Evolutionary conservation across 2,113 vertebrate species (phyloP).

Genomic region (Lepidothrix coronata): DNA sequence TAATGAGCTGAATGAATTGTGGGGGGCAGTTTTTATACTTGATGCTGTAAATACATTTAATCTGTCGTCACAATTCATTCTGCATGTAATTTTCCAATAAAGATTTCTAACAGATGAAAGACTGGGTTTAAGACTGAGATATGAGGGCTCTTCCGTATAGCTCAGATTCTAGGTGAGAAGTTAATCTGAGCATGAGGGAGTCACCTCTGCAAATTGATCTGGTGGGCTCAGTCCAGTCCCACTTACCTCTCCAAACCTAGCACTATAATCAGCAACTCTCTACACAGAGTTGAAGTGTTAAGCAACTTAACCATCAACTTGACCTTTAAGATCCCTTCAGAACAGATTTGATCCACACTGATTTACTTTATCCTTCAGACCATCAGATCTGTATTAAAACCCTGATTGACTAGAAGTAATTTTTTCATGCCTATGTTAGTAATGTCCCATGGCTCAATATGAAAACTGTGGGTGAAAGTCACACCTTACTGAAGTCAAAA

Average conservation of each 20-base stretch:
- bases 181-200: background rate
- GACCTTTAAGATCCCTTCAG: conserved; percentile 41
- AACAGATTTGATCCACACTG: conserved; percentile 25
- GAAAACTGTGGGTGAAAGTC: conserved; percentile 5
- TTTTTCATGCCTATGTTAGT: background rate
- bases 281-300: background rate
- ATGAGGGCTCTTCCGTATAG: background rate
- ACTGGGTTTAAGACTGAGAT: background rate
- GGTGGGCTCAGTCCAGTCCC: background rate
- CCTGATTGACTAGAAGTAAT: background rate
- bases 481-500: background rate
- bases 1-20: background rate
- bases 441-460: background rate
- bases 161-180: background rate
- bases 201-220: background rate
- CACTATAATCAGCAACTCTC: background rate
- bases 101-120: background rate
- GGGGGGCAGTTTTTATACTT: background rate
- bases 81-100: background rate
- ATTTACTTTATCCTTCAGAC: conserved; percentile 27
- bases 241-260: background rate
- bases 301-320: conserved; percentile 33
- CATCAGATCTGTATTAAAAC: conserved; percentile 18
- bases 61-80: background rate
- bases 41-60: background rate